Conservation (phyloP, 2,888 invertebrate species). For the Leucoma salicis region DNA sequence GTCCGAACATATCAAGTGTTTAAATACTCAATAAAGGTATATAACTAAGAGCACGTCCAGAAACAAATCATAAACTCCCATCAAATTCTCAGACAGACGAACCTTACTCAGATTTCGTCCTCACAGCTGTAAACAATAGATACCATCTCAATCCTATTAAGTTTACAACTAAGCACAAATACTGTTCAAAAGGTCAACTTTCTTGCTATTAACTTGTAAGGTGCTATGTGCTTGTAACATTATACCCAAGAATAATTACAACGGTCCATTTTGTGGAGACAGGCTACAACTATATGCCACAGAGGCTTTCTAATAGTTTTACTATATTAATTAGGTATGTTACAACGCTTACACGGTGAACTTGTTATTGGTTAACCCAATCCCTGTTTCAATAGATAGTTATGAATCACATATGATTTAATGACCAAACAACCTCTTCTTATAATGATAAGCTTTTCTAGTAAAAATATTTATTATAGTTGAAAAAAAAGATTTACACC, state of each 20-base stretch:
- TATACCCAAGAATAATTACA: slow-evolving; percentile 3
- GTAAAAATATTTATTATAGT: no score
- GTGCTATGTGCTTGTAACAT: slow-evolving; percentile 12
- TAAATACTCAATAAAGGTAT: no score
- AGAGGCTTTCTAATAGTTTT: background rate
- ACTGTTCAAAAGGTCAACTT: slow-evolving; percentile 40
- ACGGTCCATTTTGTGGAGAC: slow-evolving; percentile 3
- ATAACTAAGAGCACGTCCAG: background rate
- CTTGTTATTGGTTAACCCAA: no score
- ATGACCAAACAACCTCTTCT: no score
- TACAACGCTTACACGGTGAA: no score
- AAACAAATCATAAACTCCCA: slow-evolving; percentile 5
- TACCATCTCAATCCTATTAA: slow-evolving; percentile 33
- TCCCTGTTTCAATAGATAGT: no score
- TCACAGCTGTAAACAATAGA: slow-evolving; percentile 8
- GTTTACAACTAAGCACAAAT: slow-evolving; percentile 27
- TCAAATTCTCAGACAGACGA: slow-evolving; percentile 6
- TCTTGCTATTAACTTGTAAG: slow-evolving; percentile 36
- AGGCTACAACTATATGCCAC: slow-evolving; percentile 12
- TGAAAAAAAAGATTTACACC: no score
- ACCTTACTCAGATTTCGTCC: slow-evolving; percentile 2
- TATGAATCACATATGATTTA: no score
- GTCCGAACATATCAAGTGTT: no score
- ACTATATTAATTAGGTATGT: background rate
- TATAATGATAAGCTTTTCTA: no score